Conservation (phyloP, 2,888 invertebrate species). For the Hartigia nigra region DNA sequence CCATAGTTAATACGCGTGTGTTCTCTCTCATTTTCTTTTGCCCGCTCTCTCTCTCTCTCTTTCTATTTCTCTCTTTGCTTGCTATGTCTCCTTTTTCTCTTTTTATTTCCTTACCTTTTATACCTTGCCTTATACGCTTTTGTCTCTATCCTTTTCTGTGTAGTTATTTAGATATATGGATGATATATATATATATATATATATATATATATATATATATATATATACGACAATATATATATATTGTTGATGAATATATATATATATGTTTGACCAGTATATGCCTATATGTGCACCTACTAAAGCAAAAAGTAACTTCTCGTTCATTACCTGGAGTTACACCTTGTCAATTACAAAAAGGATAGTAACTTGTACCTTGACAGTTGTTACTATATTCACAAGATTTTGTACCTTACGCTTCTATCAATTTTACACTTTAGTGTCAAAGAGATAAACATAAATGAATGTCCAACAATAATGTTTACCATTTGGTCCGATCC, state of each 20-base stretch:
- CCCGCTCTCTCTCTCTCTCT: background rate
- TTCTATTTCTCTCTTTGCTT: background rate
- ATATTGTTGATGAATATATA: background rate
- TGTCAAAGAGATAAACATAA: background rate
- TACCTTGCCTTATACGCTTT: background rate
- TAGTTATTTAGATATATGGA: background rate
- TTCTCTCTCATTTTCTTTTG: no score
- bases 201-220: background rate
- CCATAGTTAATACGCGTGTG: background rate
- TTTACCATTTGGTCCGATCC: background rate
- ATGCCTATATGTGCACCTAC: background rate
- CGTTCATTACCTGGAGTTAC: background rate
- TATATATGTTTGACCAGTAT: background rate
- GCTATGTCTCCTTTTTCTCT: slow-evolving; percentile 10
- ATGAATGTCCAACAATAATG: background rate
- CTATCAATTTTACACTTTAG: background rate
- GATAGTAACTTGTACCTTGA: background rate
- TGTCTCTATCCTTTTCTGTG: background rate
- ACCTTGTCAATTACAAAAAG: background rate
- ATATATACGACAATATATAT: background rate
- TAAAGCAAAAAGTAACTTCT: background rate
- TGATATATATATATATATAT: background rate
- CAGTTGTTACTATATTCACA: background rate
- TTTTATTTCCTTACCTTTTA: background rate
- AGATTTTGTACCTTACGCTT: background rate